These are phyloP conservation scores for Tychaedon coryphoeus DNA, from an alignment of 2,113 vertebrate species.

Conservation along the genomic window DNA sequence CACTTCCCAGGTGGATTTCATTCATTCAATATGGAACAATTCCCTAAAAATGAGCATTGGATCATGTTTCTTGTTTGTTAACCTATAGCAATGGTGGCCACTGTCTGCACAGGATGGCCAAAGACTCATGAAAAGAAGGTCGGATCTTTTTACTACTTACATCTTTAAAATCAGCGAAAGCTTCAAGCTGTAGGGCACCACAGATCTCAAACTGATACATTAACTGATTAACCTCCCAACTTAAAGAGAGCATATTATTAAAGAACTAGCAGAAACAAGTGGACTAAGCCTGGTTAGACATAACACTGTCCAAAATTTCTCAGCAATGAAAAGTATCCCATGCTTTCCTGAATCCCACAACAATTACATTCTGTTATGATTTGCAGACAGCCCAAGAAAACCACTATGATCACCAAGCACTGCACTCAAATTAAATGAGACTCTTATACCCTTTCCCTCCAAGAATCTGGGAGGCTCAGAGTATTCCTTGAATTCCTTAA, in stretches of 20 bases:
- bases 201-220: background rate
- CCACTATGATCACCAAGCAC: background rate
- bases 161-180: background rate
- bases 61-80: background rate
- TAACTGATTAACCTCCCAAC: background rate
- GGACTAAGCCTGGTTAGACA: background rate
- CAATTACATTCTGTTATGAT: background rate
- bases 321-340: background rate
- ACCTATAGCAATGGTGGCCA: background rate
- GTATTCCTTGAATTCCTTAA: background rate
- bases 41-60: background rate
- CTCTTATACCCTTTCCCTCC: background rate
- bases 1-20: background rate
- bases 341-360: background rate
- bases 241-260: background rate
- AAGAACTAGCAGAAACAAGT: background rate
- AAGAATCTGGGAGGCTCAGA: background rate
- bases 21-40: background rate
- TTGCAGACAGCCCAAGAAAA: background rate
- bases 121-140: background rate
- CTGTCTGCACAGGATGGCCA: background rate
- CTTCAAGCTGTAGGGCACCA: background rate
- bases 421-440: background rate
- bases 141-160: background rate
- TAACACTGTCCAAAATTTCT: background rate